Percentiles rank a stretch among this genome's conserved stretches.
Conservation (phyloP, 2,888 invertebrate species). For the Theretra japonica region DNA sequence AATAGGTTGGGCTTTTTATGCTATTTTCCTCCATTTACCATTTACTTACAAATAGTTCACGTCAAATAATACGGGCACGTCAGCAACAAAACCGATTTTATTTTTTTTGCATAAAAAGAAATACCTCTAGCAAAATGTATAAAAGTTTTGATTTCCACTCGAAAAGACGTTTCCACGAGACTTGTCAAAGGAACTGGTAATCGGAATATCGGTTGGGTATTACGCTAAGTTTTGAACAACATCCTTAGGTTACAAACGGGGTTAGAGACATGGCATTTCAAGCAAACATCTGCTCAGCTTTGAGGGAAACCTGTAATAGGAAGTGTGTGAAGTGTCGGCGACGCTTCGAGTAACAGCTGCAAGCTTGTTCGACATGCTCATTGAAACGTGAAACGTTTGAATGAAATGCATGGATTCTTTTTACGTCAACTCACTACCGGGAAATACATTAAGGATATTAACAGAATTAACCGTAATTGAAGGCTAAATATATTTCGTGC, state of each 20-base stretch:
- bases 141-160: background rate
- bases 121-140: background rate
- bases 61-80: background rate
- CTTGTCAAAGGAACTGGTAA: conserved; percentile 15
- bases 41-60: background rate
- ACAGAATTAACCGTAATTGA: too few species aligned
- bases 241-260: background rate
- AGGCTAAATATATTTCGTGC: too few species aligned
- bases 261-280: background rate
- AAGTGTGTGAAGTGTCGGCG: background rate
- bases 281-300: background rate
- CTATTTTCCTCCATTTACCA: background rate
- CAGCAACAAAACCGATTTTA: background rate
- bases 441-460: too few species aligned
- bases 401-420: too few species aligned
- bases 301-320: background rate
- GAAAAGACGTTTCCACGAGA: conserved; percentile 6
- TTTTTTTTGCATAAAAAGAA: background rate
- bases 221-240: background rate
- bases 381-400: too few species aligned
- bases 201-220: background rate
- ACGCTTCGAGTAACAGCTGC: too few species aligned
- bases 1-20: background rate
- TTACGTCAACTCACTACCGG: too few species aligned
- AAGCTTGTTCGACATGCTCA: too few species aligned